A percentile compares a stretch with the other conserved stretches of the same genome.
phyloP scores from a whole-genome alignment of 2,113 vertebrate species.

The Pteruthius melanotis region DNA sequence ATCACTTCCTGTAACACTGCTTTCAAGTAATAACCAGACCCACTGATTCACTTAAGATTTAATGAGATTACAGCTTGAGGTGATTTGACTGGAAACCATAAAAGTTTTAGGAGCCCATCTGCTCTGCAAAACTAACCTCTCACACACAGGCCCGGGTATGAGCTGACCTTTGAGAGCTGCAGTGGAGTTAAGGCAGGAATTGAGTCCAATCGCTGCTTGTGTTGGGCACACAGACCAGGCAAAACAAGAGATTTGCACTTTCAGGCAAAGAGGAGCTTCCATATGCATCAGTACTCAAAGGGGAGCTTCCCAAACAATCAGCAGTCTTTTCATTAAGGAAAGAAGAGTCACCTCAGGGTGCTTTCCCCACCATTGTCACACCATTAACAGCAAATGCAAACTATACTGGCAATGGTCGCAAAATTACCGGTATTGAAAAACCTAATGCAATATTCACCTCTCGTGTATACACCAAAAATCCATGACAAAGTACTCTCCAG shows the following conservation, averaged over 20 bases:
- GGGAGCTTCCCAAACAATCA: neutral
- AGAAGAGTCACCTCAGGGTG: neutral
- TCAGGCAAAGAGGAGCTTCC: neutral
- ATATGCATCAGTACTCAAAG: neutral
- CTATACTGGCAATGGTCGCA: neutral
- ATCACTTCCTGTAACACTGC: conserved; percentile 44
- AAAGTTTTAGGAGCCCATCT: conserved; percentile 70
- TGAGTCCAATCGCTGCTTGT: neutral
- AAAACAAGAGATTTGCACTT: neutral
- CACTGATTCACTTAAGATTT: conserved; percentile 62
- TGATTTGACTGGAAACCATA: conserved; percentile 64
- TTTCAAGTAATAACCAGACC: conserved; percentile 65
- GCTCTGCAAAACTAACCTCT: conserved; percentile 43
- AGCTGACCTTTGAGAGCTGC: conserved; percentile 23
- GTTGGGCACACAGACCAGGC: neutral
- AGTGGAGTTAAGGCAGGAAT: neutral
- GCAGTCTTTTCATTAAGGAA: neutral
- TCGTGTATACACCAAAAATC: neutral
- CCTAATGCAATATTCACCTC: neutral
- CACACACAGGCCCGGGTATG: neutral
- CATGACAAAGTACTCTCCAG: neutral
- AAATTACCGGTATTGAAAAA: neutral
- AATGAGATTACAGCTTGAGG: conserved; percentile 71
- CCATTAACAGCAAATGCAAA: neutral
- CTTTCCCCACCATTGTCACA: conserved; percentile 3